Base-by-base conservation (phyloP, 2,113 vertebrate species). In the Nerophis ophidion region DNA sequence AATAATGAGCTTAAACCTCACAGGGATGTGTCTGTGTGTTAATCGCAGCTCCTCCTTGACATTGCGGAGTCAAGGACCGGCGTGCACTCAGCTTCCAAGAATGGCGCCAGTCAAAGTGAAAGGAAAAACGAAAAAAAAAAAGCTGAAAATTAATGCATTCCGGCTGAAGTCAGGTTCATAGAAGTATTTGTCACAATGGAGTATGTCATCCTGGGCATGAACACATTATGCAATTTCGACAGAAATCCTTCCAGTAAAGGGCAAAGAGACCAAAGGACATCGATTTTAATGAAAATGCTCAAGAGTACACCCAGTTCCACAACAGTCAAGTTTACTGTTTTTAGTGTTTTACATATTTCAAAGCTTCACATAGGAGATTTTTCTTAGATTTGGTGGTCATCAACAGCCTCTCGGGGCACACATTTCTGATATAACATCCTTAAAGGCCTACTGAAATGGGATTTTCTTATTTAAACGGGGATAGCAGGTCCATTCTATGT, bases 1-100 rank as follows among this genome's bases (percentile, higher is more conserved):
- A 76, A 62, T 76, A 76, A 78, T 65, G 66, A 71, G 66, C 48
- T 61, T 47, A 60, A 66, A 60, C 19, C 63, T 63, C 55, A 15
- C 42, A 42, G 51, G 48, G 36, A 59, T 71, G 55, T 9, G 40
- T 26, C 26, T 26, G 26, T 44, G 44, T 54, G 60, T 48, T 67
- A 50, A 62, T 66, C 34, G 15, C 35, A 13, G 19, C 13, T 16
- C n/a, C 55, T 66, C 62, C 44, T 58, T 71, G 69, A 64, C 66
- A 48, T 13, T 45, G 58, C 10, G 14, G 59, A 72, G 58, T 60
- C 68, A 72, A 71, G 64, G 63, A 66, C 47, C 64, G 48, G 67
- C 40, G 42, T 57, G 34, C 50, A n/a, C 48, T 55, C 38, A 45
- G 11, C 42, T 51, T 47, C 33, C 2, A 33, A 69, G 13, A 26